Evolutionary conservation across 2,113 vertebrate genomes (phyloP).

Genomic region (Lophotis ruficrista): DNA sequence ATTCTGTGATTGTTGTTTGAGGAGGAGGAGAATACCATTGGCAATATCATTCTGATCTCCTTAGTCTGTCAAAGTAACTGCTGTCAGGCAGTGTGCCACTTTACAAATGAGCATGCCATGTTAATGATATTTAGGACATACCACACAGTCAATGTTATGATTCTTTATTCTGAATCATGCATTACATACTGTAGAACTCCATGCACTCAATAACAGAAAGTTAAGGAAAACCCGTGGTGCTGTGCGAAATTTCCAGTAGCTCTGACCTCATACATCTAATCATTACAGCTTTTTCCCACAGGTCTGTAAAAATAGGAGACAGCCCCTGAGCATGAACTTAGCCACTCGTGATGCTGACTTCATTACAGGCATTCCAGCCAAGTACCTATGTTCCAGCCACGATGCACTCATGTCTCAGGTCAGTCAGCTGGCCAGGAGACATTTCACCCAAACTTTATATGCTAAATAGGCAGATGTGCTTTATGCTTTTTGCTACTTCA

Average conservation of each 20-base stretch:
- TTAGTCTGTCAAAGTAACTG: neutral
- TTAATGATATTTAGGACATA: neutral
- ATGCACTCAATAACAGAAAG: neutral
- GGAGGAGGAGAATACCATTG: neutral
- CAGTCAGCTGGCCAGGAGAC: slow-evolving; percentile 70
- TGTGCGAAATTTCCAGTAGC: neutral
- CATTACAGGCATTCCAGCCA: slow-evolving; percentile 65
- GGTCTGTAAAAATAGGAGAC: slow-evolving; percentile 73
- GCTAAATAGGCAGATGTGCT: neutral
- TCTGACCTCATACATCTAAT: slow-evolving; percentile 54
- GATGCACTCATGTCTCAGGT: slow-evolving; percentile 62
- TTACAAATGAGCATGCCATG: neutral
- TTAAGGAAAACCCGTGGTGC: slow-evolving; percentile 14
- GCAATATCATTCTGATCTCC: neutral
- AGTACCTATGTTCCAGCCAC: slow-evolving; percentile 64
- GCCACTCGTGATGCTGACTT: slow-evolving; percentile 68
- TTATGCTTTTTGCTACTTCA: neutral
- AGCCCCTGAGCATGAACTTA: slow-evolving; percentile 57
- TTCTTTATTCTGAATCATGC: slow-evolving; percentile 31
- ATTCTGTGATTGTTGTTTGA: neutral
- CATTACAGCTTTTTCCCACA: slow-evolving; percentile 68
- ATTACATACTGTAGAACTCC: neutral
- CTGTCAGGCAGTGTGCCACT: slow-evolving; percentile 16
- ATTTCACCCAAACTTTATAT: neutral
- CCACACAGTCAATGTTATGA: neutral